phyloP scores from a whole-genome alignment of 1,140 invertebrate genomes.

The Drosophila navojoa region DNA sequence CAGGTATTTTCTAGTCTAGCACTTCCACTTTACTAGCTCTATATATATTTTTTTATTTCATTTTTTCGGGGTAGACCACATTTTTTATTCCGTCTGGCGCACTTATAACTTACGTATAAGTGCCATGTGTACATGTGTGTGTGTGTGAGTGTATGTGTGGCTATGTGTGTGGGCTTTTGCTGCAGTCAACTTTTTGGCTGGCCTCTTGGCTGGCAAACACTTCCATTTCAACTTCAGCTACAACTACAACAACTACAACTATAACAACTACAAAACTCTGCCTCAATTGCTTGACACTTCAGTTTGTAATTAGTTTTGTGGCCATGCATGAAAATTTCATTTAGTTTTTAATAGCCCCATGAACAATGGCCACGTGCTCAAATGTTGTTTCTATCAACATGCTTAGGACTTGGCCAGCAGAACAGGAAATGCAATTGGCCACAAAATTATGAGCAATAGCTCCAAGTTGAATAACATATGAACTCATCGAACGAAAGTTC shows the following conservation, averaged over 20 bases:
- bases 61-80: conserved; percentile 28
- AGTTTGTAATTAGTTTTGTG: conserved; percentile 78
- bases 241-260: conserved; percentile 7
- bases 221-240: conserved; percentile 26
- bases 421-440: too few relatives aligned
- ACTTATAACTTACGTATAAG: conserved; percentile 58
- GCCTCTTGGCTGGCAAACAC: conserved; percentile 59
- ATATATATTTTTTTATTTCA: conserved; percentile 29
- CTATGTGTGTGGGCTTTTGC: conserved; percentile 15
- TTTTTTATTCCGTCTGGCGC: conserved; percentile 63
- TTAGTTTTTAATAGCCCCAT: conserved; percentile 36
- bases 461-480: too few relatives aligned
- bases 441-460: not conserved
- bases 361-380: conserved; percentile 33
- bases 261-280: conserved; percentile 31
- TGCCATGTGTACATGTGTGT: conserved; percentile 13
- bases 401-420: not conserved
- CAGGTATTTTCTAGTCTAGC: too few relatives aligned
- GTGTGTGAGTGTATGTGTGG: conserved; percentile 5
- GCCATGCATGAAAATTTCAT: conserved; percentile 69
- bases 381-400: conserved; percentile 15
- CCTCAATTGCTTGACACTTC: conserved; percentile 72
- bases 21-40: too few relatives aligned
- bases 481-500: too few relatives aligned
- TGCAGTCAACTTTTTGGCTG: conserved; percentile 65